phyloP scores from a whole-genome alignment of 1,140 invertebrate species.

The Drosophila novamexicana region DNA sequence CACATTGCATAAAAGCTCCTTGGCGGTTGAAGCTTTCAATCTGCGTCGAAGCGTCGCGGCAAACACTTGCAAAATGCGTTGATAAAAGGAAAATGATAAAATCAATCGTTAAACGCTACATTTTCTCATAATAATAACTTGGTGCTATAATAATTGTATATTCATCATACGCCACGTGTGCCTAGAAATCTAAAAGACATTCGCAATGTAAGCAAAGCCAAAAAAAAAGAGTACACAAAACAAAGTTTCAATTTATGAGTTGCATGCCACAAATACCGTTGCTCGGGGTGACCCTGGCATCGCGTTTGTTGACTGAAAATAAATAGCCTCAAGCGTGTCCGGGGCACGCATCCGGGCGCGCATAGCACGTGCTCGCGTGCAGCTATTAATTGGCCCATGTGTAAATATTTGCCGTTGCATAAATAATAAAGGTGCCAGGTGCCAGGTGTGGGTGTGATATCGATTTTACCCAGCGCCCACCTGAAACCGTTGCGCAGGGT shows the following conservation, averaged over 20 bases:
- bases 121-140: constrained; percentile 6
- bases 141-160: constrained; percentile 7
- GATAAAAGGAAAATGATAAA: constrained; percentile 23
- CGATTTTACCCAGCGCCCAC: constrained; percentile 57
- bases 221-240: constrained; percentile 15
- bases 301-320: constrained; percentile 62
- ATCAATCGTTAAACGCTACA: constrained; percentile 6
- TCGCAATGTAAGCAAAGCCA: constrained; percentile 54
- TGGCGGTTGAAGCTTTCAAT: constrained; percentile 32
- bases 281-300: constrained; percentile 21
- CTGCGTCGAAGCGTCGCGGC: constrained; percentile 45
- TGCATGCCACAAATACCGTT: constrained; percentile 44
- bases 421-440: constrained; percentile 49
- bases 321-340: constrained; percentile 49
- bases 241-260: constrained; percentile 51
- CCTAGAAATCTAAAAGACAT: constrained; percentile 4
- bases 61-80: constrained; percentile 38
- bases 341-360: constrained; percentile 7
- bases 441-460: constrained; percentile 42
- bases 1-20: constrained; percentile 44
- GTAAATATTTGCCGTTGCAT: constrained; percentile 65
- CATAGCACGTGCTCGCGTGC: constrained; percentile 71
- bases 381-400: constrained; percentile 51
- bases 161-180: constrained; percentile 53
- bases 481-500: constrained; percentile 1